These are phyloP conservation scores for Halcyon leucocephala DNA, from an alignment of 2,797 vertebrate species.

Conservation along the genomic window DNA sequence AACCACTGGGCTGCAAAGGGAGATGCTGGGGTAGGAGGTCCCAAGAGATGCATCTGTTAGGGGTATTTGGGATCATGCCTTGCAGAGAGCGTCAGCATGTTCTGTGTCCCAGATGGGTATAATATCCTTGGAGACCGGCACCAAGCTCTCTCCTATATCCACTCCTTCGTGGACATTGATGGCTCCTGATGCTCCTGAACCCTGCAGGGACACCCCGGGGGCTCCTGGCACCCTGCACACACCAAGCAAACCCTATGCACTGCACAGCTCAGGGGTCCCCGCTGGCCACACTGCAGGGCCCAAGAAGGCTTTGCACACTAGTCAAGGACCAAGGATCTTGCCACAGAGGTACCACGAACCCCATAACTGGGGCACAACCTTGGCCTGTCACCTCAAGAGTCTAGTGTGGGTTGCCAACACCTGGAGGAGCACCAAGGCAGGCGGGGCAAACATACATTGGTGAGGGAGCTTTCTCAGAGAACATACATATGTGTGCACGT, in stretches of 20 bases:
- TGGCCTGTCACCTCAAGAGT: background rate
- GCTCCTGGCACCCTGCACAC: background rate
- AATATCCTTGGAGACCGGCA: background rate
- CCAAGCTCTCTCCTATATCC: background rate
- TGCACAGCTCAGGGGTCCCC: background rate
- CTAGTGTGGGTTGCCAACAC: background rate
- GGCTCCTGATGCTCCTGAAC: background rate
- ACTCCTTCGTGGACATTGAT: background rate
- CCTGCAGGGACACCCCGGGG: background rate
- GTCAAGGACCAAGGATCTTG: background rate
- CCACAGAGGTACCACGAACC: fast-evolving
- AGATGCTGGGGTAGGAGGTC: background rate
- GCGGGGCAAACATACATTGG: fast-evolving
- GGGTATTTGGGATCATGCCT: background rate
- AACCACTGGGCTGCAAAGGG: background rate
- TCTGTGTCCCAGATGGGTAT: fast-evolving
- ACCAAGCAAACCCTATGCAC: background rate
- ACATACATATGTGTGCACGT: fast-evolving
- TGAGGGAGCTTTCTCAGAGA: background rate
- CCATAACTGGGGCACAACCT: fast-evolving
- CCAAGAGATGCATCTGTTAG: background rate
- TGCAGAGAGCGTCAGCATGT: background rate
- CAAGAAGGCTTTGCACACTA: background rate
- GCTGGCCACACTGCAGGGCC: background rate
- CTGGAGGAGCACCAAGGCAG: background rate